Base-by-base conservation (phyloP, 2,888 invertebrate genomes). In the Dendrolimus pini region DNA sequence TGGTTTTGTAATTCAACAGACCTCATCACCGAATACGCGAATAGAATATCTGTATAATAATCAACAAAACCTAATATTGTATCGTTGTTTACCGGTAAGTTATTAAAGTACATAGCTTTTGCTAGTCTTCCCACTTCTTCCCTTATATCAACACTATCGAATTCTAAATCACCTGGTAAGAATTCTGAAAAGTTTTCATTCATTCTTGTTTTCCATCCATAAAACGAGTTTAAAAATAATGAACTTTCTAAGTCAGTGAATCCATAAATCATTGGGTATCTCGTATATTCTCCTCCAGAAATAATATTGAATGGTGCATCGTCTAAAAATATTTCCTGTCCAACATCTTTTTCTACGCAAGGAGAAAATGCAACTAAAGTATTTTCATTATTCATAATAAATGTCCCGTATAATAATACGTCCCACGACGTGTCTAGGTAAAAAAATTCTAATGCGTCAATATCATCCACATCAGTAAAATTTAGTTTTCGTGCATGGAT, bases 21-120 rank as follows among this genome's bases (percentile, higher is more conserved):
- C 59, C 70, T 61, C 7, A 80, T 54, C 10, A 68, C 69, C 1
- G 77, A 62, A 59, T 71, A 72, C 0, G 63, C 61, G 58, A 82
- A 78, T 12, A 63, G 30, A 0, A 71, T 57, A 89, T 94, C 89
- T 2, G 77, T 65, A 54, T 74, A 79, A 55, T 68, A 84, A 59
- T 83, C 65, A 0, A 82, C 63, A 54, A 68, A 84, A 2, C 57
- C 57, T n/a, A 76, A 61, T 57, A 80, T 60, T 41, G 65, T 74
- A 0, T 72, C 64, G 7, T 70, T 64, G 1, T 55, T 64, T 0
- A 83, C 61, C 0, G 67, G 59, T 41, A 76, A 61, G 1, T 73
- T 60, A 6, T 76, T 80, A 63, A 82, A 82, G 61, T 78, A 80
- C 63, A 72, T 78, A n/a, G 69, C 41, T 57, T 78, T 83, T 0